A percentile compares a stretch with the other conserved stretches of the same genome.
Evolutionary conservation across 2,113 vertebrate species (phyloP).

Genomic region (Neodon shergylaensis): DNA sequence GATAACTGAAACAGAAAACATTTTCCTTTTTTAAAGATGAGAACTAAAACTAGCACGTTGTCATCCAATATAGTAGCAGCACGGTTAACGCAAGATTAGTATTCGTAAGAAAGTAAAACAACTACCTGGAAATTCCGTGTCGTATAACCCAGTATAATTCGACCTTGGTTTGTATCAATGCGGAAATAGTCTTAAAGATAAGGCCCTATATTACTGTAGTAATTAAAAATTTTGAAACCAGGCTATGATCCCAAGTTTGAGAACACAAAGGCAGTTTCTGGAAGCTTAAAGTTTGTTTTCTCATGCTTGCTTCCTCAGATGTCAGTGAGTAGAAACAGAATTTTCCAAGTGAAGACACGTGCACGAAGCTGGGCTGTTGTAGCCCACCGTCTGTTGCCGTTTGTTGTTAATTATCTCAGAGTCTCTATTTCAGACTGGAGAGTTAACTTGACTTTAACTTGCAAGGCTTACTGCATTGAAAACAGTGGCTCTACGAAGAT

Average conservation of each 20-base stretch:
- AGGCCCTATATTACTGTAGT: background rate
- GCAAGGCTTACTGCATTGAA: slow-evolving; percentile 56
- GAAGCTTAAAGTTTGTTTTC: background rate
- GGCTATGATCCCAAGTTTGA: background rate
- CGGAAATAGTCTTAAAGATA: background rate
- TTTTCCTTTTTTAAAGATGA: background rate
- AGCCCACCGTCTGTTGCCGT: background rate
- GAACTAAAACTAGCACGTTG: background rate
- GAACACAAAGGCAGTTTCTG: background rate
- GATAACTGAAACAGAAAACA: background rate
- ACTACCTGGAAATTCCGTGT: background rate
- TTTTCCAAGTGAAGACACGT: slow-evolving; percentile 43
- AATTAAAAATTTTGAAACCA: slow-evolving; percentile 6
- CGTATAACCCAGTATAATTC: background rate
- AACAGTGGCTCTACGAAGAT: slow-evolving; percentile 42
- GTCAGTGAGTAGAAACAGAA: slow-evolving; percentile 33
- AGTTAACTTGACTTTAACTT: slow-evolving; percentile 60
- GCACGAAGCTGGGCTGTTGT: too few relatives aligned
- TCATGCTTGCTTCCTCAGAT: background rate
- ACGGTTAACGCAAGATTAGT: background rate
- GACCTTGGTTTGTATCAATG: background rate
- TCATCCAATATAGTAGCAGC: background rate
- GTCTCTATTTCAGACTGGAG: slow-evolving; percentile 37
- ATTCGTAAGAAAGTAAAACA: background rate
- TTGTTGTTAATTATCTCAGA: slow-evolving; percentile 49